Evolutionary conservation across 1,140 invertebrate genomes (phyloP).

Genomic region (Ectropis grisescens): DNA sequence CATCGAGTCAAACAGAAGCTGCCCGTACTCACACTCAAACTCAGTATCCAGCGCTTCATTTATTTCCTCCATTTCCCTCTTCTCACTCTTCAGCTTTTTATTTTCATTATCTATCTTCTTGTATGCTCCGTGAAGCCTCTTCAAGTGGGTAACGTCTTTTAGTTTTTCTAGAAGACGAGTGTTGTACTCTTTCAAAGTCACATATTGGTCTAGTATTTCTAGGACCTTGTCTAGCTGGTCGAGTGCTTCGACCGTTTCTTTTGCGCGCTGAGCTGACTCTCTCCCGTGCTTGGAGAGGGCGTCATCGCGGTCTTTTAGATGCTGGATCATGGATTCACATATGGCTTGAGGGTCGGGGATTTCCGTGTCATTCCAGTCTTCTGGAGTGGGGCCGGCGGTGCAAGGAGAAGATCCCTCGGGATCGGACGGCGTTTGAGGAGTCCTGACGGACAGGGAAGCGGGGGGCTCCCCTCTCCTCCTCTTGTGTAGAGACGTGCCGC

Average conservation of each 20-base stretch:
- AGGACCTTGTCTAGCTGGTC: conserved; percentile 84
- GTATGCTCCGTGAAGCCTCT: conserved; percentile 74
- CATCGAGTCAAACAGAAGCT: conserved; percentile 72
- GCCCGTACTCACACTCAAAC: conserved; percentile 72
- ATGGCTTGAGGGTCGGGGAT: conserved; percentile 31
- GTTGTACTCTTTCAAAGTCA: conserved; percentile 80
- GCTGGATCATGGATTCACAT: conserved; percentile 50
- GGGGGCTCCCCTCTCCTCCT: conserved; percentile 53
- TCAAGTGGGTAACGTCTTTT: conserved; percentile 80
- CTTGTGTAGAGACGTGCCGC: conserved; percentile 49
- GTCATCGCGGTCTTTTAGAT: conserved; percentile 45
- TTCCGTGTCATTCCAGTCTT: conserved; percentile 33
- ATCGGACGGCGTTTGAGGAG: conserved; percentile 46
- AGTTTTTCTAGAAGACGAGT: conserved; percentile 76
- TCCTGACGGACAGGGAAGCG: conserved; percentile 42
- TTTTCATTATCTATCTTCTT: conserved; percentile 59
- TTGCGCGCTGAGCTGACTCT: conserved; percentile 54
- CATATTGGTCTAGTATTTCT: conserved; percentile 80
- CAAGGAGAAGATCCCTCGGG: conserved; percentile 53
- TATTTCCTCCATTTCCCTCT: conserved; percentile 44
- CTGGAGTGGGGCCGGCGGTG: conserved; percentile 36
- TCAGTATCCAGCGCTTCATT: conserved; percentile 65
- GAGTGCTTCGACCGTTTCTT: conserved; percentile 73
- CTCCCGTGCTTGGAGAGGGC: conserved; percentile 44
- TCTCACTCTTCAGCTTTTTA: conserved; percentile 40